These are phyloP conservation scores for Diarsia brunnea DNA, from an alignment of 2,888 invertebrate species.

Conservation along the genomic window DNA sequence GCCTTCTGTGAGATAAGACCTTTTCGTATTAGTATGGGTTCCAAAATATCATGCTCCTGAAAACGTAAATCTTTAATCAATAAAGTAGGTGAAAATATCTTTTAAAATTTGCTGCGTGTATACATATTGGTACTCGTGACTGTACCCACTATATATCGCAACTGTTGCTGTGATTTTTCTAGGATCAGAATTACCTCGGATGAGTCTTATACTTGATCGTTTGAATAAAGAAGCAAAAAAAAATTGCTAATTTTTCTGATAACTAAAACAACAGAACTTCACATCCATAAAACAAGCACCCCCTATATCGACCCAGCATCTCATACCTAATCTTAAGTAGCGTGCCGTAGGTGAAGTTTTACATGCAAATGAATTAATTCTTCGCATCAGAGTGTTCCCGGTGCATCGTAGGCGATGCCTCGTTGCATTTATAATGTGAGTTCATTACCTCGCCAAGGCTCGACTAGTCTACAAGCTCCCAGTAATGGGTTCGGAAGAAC, in stretches of 20 bases:
- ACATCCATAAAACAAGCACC: slow-evolving; percentile 7
- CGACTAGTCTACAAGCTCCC: slow-evolving; percentile 80
- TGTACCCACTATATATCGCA: background rate
- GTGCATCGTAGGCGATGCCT: slow-evolving; percentile 87
- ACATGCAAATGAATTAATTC: slow-evolving; percentile 91
- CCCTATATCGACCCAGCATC: slow-evolving; percentile 65
- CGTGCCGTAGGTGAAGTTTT: slow-evolving; percentile 84
- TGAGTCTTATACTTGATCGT: background rate
- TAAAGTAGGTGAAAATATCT: too few species aligned
- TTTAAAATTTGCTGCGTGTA: too few species aligned
- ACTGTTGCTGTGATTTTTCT: background rate
- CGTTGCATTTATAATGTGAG: slow-evolving; percentile 90
- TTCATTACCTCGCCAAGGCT: slow-evolving; percentile 87
- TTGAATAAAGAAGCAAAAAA: background rate
- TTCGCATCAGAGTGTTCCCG: slow-evolving; percentile 85
- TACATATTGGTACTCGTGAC: too few species aligned
- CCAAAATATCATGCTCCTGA: too few species aligned
- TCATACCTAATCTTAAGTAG: slow-evolving; percentile 83
- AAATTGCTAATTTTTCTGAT: background rate
- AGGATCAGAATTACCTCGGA: background rate
- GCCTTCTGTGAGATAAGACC: too few species aligned
- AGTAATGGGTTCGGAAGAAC: slow-evolving; percentile 89
- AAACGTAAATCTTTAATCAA: too few species aligned
- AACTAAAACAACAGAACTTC: background rate
- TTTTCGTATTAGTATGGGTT: too few species aligned